Base-by-base conservation (phyloP, 2,113 vertebrate genomes). In the Pollachius pollachius region DNA sequence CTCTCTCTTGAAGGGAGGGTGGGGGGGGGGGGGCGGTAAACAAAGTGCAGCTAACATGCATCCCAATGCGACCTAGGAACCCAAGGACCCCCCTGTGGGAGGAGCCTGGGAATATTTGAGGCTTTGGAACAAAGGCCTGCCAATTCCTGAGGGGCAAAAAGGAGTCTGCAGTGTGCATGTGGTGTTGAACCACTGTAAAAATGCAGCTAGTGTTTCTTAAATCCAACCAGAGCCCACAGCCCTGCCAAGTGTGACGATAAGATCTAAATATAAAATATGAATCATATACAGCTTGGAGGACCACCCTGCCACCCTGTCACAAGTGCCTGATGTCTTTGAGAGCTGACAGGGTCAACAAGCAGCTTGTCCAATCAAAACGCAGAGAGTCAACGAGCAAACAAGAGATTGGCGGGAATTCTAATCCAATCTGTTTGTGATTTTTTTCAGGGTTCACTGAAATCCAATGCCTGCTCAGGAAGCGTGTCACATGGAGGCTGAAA, bases 231-330 rank as follows among this genome's bases (percentile, higher is more conserved):
- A 80, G 71, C 59, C 63, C 0, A 61, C 64, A 73, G 58, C 67
- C 63, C 21, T 41, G 19, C 57, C 58, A 16, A 58, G 64, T 86
- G 85, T 87, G 87, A 89, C 76, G 71, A 77, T 58, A 63, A 73
- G 41, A 62, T 72, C 84, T 91, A 88, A 90, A 91, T 85, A 85
- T 90, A 90, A 78, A 80, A 48, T 18, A 83, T 87, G 80, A 87
- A 81, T 81, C 85, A 77, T 65, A 78, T 76, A 68, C 77, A 88
- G 41, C 41, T 13, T 71, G 5, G 15, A 76, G 73, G 81, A 79
- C 75, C 71, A 65, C 71, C 69, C 72, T 61, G 52, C 67, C 63
- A 48, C 18, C 23, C 23, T 75, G 54, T 23, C 23, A 23, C 23
- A 71, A 67, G 60, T 74, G 27, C 59, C 30, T 69, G 64, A 65